Conservation (phyloP, 2,113 vertebrate genomes). For the Datnioides undecimradiatus region DNA sequence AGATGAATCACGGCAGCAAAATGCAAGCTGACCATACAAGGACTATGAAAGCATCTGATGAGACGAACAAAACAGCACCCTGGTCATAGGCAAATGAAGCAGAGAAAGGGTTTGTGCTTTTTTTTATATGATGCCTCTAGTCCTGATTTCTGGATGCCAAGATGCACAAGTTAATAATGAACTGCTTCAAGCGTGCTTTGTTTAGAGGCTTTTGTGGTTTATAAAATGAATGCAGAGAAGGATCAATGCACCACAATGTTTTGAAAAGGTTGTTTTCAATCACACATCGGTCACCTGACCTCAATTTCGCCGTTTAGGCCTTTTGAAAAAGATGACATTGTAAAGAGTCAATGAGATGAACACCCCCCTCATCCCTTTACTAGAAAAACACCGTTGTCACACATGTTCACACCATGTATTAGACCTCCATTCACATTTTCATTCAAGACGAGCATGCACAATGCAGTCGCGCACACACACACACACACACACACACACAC, state of each 20-base stretch:
- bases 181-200: slow-evolving; percentile 5
- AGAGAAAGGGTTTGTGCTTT: not conserved
- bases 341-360: slow-evolving; percentile 5
- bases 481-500: slow-evolving; percentile 24
- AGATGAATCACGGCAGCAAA: not conserved
- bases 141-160: not conserved
- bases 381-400: not conserved
- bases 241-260: slow-evolving; percentile 9
- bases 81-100: not conserved
- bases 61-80: slow-evolving; percentile 1
- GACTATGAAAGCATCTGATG: not conserved
- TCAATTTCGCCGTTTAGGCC: not conserved
- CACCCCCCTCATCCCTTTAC: not conserved
- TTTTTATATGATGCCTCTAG: not conserved
- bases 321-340: not conserved
- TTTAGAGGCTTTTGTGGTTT: slow-evolving; percentile 21
- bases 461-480: no score
- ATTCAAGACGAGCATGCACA: not conserved
- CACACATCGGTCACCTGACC: not conserved
- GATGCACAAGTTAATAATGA: not conserved
- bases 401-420: not conserved
- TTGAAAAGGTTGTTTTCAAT: slow-evolving; percentile 1
- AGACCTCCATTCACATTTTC: slow-evolving; percentile 21
- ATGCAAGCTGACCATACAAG: not conserved
- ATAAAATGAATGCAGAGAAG: not conserved